phyloP scores from a whole-genome alignment of 2,797 vertebrate genomes.

The Scolopax bukidnonensis region DNA sequence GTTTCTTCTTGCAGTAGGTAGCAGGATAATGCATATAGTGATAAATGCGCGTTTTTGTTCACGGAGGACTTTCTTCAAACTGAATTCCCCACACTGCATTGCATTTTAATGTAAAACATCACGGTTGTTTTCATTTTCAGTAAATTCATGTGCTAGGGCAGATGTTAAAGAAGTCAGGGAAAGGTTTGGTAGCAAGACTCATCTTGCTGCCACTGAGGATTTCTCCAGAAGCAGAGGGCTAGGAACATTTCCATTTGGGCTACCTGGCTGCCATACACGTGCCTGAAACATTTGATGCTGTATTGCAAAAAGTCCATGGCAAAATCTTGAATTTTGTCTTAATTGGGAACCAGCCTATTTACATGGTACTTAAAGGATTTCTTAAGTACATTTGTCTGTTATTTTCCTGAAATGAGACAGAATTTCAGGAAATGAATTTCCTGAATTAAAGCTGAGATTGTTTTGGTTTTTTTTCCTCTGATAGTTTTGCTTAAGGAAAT shows the following conservation, averaged over 20 bases:
- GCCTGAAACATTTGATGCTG: not conserved
- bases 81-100: not conserved
- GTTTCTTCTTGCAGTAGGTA: not conserved
- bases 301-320: not conserved
- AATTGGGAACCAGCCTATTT: not conserved
- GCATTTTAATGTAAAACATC: not conserved
- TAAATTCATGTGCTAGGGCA: not conserved
- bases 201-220: not conserved
- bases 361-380: not conserved
- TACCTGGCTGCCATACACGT: accelerated
- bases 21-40: not conserved
- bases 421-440: not conserved
- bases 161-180: not conserved
- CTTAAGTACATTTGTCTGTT: not conserved
- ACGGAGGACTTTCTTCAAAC: not conserved
- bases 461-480: not conserved
- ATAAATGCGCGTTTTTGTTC: not conserved
- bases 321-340: not conserved
- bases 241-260: not conserved
- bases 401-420: not conserved
- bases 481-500: not conserved
- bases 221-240: not conserved
- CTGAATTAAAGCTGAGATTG: not conserved
- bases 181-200: not conserved
- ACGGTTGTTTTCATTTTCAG: not conserved